Base-by-base conservation (phyloP, 2,797 vertebrate genomes). In the Tachyglossus aculeatus region DNA sequence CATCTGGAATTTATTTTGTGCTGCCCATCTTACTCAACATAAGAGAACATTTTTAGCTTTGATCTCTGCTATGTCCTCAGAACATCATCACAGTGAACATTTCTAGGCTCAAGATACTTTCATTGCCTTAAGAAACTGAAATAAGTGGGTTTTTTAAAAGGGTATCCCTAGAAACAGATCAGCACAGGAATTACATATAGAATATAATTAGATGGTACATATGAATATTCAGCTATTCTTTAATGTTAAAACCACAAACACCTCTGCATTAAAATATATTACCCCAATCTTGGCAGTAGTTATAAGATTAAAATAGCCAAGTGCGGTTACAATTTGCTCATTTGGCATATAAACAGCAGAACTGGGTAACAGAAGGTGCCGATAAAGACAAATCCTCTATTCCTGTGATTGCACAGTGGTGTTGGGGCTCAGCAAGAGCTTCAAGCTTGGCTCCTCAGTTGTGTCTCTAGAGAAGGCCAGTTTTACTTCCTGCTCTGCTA, bases 81-180 rank as follows among this genome's bases (percentile, higher is more conserved):
- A 77, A 57, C 53, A 44, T 80, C 59, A 58, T 66, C 63, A 60
- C 56, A 31, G 39, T n/a, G n/a, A n/a, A n/a, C n/a, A n/a, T n/a
- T n/a, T n/a, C n/a, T n/a, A n/a, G 43, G 38, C 50, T 41, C 61
- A 27, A 63, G 71, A 57, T 61, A 50, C 80, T 75, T 63, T 59
- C 67, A 55, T 62, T 0, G 0, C 78, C 48, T 63, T 61, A 71
- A n/a, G n/a, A 37, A 63, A 58, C 54, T 48, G 66, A 73, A 72
- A 77, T 79, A 67, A n/a, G n/a, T 9, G 70, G 73, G 70, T 73
- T 57, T 78, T 69, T 73, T 64, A 74, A 83, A 78, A 80, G 71
- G 71, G 44, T 15, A 50, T 11, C 5, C 71, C 29, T 71, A 71
- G 68, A 78, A 80, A 80, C 73, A 81, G 76, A 57, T 56, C 76